Percentiles rank a stretch among this genome's conserved stretches.
These are phyloP conservation scores for Ictidomys tridecemlineatus DNA, from an alignment of 2,113 vertebrate species.

Conservation along the genomic window DNA sequence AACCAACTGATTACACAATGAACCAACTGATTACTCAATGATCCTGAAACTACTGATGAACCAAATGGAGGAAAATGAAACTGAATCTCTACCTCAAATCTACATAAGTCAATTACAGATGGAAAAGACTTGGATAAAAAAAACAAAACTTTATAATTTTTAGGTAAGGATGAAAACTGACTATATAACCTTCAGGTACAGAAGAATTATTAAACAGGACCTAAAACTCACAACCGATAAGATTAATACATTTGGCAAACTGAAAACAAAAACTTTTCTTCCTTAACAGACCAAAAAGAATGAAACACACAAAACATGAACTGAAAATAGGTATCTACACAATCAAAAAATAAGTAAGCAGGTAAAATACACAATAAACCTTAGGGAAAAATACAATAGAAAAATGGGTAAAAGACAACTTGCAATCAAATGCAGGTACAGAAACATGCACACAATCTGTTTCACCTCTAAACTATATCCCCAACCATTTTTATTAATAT, in stretches of 20 bases:
- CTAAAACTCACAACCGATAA: background rate
- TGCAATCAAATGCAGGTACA: background rate
- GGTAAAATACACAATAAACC: background rate
- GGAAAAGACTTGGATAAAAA: background rate
- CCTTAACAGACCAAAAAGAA: background rate
- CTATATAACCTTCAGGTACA: background rate
- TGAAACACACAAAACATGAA: slow-evolving; percentile 27
- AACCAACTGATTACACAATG: background rate
- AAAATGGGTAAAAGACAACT: background rate
- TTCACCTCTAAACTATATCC: no score
- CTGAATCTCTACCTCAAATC: background rate
- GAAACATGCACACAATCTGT: background rate
- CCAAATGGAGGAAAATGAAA: background rate
- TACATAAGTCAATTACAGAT: background rate
- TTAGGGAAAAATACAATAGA: background rate
- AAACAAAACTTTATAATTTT: background rate
- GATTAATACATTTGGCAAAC: background rate
- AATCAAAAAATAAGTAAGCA: background rate
- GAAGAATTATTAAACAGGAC: background rate
- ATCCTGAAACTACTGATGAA: background rate
- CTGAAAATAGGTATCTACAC: background rate
- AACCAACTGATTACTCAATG: background rate
- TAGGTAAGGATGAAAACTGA: background rate
- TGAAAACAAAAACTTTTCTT: slow-evolving; percentile 16
- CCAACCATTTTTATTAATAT: no score